These are phyloP conservation scores for Anhinga anhinga DNA, from an alignment of 2,113 vertebrate species.

Conservation along the genomic window DNA sequence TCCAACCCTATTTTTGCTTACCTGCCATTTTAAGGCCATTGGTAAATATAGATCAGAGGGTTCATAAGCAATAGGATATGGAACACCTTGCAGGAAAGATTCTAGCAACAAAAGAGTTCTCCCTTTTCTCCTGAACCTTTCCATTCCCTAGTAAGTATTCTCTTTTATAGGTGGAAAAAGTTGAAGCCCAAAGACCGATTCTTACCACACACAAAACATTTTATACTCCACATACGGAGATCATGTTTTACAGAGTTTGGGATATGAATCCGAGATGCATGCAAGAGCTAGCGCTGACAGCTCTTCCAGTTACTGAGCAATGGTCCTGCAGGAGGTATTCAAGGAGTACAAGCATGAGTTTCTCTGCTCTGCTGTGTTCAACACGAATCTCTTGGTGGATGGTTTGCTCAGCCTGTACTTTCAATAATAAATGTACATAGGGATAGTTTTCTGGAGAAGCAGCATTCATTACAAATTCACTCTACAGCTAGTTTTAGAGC, in stretches of 20 bases:
- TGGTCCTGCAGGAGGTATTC: background rate
- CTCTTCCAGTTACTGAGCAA: background rate
- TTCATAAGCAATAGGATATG: background rate
- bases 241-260: accelerated
- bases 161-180: background rate
- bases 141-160: background rate
- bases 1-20: background rate
- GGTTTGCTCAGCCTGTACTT: background rate
- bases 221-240: background rate
- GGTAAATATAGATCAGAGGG: conserved; percentile 19
- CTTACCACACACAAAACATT: background rate
- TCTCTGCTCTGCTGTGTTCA: background rate
- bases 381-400: background rate
- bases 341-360: background rate
- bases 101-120: background rate
- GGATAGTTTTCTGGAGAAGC: background rate
- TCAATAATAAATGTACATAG: background rate
- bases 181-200: background rate
- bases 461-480: background rate
- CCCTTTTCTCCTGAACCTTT: background rate
- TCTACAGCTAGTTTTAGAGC: background rate
- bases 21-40: background rate
- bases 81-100: background rate
- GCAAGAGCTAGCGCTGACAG: background rate
- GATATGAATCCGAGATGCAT: background rate